These are phyloP conservation scores for Steatornis caripensis DNA, from an alignment of 2,113 vertebrate species.

Conservation along the genomic window DNA sequence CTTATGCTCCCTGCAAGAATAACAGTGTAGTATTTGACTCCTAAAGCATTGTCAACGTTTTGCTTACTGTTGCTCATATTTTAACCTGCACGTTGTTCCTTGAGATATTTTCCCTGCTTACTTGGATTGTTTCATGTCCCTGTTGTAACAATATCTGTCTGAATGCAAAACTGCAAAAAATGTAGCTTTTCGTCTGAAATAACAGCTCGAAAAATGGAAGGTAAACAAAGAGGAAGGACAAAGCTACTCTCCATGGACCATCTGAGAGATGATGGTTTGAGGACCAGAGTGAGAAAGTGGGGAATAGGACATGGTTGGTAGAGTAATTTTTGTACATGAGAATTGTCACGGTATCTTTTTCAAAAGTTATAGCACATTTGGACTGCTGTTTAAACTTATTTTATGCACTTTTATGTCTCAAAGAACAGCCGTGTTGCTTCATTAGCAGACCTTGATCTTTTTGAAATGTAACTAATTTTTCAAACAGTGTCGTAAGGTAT, in stretches of 20 bases:
- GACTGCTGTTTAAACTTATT: background rate
- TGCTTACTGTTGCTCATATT: background rate
- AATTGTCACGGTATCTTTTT: background rate
- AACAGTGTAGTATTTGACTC: constrained; percentile 10
- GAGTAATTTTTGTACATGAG: background rate
- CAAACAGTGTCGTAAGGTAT: background rate
- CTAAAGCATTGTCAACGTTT: background rate
- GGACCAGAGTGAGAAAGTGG: background rate
- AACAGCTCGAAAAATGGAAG: background rate
- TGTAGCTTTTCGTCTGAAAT: background rate
- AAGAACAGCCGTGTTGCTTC: background rate
- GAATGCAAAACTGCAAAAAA: background rate
- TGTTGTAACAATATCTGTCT: background rate
- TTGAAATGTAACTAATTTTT: background rate
- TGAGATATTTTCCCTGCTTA: background rate
- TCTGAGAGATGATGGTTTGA: background rate
- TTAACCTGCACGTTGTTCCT: background rate
- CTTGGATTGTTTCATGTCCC: background rate
- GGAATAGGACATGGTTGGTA: background rate
- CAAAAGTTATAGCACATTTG: background rate
- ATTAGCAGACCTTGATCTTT: background rate
- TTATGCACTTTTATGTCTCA: background rate
- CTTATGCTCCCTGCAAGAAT: constrained; percentile 46
- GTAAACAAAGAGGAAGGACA: background rate
- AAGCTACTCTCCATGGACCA: background rate